Evolutionary conservation across 1,140 invertebrate species (phyloP), one percentile per base, ranked within the genome.

Genomic region (Bursaphelenchus mucronatus): DNA sequence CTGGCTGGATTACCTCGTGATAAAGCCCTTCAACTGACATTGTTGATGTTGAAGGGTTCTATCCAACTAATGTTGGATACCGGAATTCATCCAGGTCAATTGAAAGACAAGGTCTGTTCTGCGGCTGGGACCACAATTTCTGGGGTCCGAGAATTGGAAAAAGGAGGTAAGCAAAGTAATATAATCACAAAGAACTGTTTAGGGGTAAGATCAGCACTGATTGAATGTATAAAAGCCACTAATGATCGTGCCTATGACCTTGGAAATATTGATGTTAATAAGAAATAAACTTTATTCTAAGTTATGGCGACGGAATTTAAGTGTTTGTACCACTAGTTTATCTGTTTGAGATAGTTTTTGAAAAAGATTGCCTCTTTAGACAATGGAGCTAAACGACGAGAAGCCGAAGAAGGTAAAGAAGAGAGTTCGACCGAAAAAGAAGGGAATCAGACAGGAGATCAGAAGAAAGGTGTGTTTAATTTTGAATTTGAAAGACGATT

Each of bases 51-150:
- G 66, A 44, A 49, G 44, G 69, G 70, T 13, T 47, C 63, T 9
- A 54, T 47, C 11, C 44, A 63, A 40, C 49, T 67, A 11, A 17
- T 72, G n/a, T n/a, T 72, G 17, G 7, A 44, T 11, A 30, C n/a
- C 13, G 52, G 56, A 41, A 21, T 51, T 9, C 39, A 59, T 17
- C 49, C 69, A 13, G 64, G 41, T 10, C 52, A 66, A 58, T 46
- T 72, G 15, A 73, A 73, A 17, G 69, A 62, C 19, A 19, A 68
- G 47, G 69, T 72, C 11, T 72, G 70, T 51, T 73, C 69, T 41
- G 63, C 70, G 44, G 70, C 45, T 11, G 70, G 70, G n/a, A 73
- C 70, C 6, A 72, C 70, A 5, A 72, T 72, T 67, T 46, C 46
- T 17, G 70, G 70, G 7, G 40, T 72, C 15, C 51, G 69, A 11